Evolutionary conservation across 2,113 vertebrate genomes (phyloP), one percentile per base, ranked within the genome.

Genomic region (Eubucco bourcierii): DNA sequence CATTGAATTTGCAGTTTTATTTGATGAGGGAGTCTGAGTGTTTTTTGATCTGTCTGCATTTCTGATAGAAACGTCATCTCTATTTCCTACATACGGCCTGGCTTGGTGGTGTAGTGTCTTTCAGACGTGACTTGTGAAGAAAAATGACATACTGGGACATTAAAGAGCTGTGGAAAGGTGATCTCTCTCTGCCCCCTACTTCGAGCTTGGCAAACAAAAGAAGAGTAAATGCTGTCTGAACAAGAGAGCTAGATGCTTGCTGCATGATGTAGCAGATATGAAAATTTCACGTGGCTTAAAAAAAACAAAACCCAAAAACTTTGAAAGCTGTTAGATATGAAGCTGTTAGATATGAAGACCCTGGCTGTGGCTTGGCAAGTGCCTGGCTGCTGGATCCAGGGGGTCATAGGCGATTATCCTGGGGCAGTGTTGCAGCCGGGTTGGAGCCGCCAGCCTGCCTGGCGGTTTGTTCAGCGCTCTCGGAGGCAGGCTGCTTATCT

Each of bases 131-230:
- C 60, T 67, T 59, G 31, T 74, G 76, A 88, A 73, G 67, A 66
- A 93, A 90, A 92, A 87, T 55, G 46, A 46, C n/a, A 29, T 33
- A 66, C 37, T 24, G 14, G 37, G 31, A 7, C 47, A 31, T 29
- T 64, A 59, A 86, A 78, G 58, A 84, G 37, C 31, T 81, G 47
- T 53, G 78, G 53, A 46, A 91, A 90, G 58, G 80, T 84, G 65
- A 74, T 93, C 29, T 80, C 11, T 88, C 72, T 50, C 11, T 84
- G 75, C 39, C 16, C 37, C 52, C 65, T 47, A 27, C 37, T 84
- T 80, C 27, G 21, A 88, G n/a, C 52, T 61, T 90, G 55, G 72
- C 61, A 84, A 55, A 91, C 76, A 91, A 85, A 84, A 85, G 37
- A 67, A 53, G 17, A 85, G 29, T 91, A 84, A 82, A 77, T 29